phyloP scores from a whole-genome alignment of 2,797 vertebrate genomes.

The Oophaga sylvatica region DNA sequence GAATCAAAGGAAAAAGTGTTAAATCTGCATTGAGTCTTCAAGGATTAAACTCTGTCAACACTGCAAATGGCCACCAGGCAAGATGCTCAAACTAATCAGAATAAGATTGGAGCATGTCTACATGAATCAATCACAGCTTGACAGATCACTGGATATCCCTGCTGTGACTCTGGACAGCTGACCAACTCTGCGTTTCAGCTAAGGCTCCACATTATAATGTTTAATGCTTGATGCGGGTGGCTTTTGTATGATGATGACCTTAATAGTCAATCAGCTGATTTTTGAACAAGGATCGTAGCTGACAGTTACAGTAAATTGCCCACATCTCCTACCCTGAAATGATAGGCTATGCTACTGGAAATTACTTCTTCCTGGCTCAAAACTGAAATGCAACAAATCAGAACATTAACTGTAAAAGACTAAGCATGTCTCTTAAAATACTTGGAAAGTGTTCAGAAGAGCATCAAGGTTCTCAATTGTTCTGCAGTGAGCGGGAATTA shows the following conservation, averaged over 20 bases:
- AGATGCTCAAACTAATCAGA: slow-evolving; percentile 73
- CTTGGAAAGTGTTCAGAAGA: slow-evolving; percentile 46
- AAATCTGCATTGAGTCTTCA: slow-evolving; percentile 70
- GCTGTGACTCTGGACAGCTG: slow-evolving; percentile 83
- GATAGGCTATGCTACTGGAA: slow-evolving; percentile 50
- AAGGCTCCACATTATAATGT: slow-evolving; percentile 70
- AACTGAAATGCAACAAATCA: slow-evolving; percentile 53
- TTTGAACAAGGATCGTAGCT: slow-evolving; percentile 73
- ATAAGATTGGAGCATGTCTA: slow-evolving; percentile 81
- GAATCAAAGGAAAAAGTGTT: slow-evolving; percentile 75
- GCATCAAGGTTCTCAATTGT: slow-evolving; percentile 24
- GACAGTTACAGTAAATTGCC: slow-evolving; percentile 80
- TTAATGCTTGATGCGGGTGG: slow-evolving; percentile 68
- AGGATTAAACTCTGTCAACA: slow-evolving; percentile 74
- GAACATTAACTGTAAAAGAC: slow-evolving; percentile 52
- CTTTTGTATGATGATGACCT: slow-evolving; percentile 80
- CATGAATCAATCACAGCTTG: slow-evolving; percentile 91
- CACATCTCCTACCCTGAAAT: slow-evolving; percentile 66
- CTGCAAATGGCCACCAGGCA: slow-evolving; percentile 86
- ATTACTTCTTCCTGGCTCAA: slow-evolving; percentile 46
- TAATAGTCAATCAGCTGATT: slow-evolving; percentile 82
- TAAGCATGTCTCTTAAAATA: slow-evolving; percentile 44
- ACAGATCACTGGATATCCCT: slow-evolving; percentile 86
- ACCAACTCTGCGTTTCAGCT: slow-evolving; percentile 78
- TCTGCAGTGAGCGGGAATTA: slow-evolving; percentile 36